Conservation (phyloP, 2,113 vertebrate genomes). For the Spermophilus dauricus region DNA sequence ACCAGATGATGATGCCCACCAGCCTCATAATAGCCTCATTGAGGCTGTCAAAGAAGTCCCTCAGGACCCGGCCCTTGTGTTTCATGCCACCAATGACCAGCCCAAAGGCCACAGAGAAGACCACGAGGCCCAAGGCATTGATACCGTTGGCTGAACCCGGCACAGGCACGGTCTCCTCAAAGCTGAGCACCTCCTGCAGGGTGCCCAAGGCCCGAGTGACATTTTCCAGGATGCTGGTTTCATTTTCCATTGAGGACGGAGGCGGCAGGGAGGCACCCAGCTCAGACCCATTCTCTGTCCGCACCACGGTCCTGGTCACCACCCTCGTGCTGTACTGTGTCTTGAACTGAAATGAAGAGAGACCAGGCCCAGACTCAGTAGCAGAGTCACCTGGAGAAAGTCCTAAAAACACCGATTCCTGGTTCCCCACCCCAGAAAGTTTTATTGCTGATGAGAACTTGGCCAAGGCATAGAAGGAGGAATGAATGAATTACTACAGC, state of each 20-base stretch:
- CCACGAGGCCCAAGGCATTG: conserved; percentile 96
- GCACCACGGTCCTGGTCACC: conserved; percentile 87
- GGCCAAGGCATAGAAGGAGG: not conserved
- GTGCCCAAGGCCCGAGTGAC: conserved; percentile 89
- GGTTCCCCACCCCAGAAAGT: not conserved
- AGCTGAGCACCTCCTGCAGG: conserved; percentile 91
- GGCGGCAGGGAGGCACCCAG: conserved; percentile 78
- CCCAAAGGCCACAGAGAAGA: conserved; percentile 98
- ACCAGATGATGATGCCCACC: conserved; percentile 99
- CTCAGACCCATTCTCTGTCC: conserved; percentile 83
- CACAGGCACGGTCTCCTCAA: conserved; percentile 94
- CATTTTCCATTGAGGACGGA: conserved; percentile 82
- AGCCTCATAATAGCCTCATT: conserved; percentile 99
- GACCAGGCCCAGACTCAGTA: not conserved
- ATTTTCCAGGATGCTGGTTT: conserved; percentile 88
- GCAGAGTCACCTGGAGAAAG: not conserved
- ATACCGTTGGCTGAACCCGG: conserved; percentile 94
- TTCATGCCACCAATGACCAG: conserved; percentile 98
- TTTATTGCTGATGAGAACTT: not conserved
- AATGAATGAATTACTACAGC: not conserved
- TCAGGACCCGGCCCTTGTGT: conserved; percentile 94
- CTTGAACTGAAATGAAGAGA: conserved; percentile 94
- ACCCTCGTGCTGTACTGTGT: conserved; percentile 92
- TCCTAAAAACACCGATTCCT: not conserved
- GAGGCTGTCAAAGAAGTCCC: conserved; percentile 97